Evolutionary conservation across 2,888 invertebrate genomes (phyloP).

Genomic region (Ptilodon capucinus): DNA sequence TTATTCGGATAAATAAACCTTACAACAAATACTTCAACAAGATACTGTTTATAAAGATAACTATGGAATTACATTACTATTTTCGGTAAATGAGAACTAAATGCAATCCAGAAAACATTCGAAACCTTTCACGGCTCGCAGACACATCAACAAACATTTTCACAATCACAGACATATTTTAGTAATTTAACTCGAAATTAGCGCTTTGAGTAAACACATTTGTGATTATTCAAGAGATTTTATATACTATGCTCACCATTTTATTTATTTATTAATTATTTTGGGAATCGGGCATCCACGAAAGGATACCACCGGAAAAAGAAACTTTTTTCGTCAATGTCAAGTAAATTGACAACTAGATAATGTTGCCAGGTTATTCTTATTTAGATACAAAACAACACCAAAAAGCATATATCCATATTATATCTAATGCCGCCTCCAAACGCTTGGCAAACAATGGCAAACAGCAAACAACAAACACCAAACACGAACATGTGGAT

Average conservation of each 20-base stretch:
- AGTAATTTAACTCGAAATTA: constrained; percentile 1
- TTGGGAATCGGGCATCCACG: constrained; percentile 36
- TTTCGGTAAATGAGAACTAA: background rate
- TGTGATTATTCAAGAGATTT: constrained; percentile 28
- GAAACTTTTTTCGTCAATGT: constrained; percentile 31
- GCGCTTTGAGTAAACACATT: constrained; percentile 7
- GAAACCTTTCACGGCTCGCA: constrained; percentile 9
- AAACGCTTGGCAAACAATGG: no score
- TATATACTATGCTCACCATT: constrained; percentile 50
- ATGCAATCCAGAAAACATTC: background rate
- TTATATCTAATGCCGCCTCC: no score
- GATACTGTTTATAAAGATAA: background rate
- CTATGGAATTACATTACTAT: background rate
- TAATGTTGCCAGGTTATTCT: constrained; percentile 20
- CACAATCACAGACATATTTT: constrained; percentile 30
- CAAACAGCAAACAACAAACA: no score
- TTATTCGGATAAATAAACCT: no score
- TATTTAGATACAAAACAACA: no score
- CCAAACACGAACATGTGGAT: no score
- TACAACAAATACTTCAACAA: background rate
- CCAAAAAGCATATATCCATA: no score
- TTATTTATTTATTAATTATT: constrained; percentile 28
- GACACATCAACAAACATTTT: constrained; percentile 31
- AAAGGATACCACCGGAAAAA: constrained; percentile 53
- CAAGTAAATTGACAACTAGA: constrained; percentile 12